phyloP scores from a whole-genome alignment of 64 coral and sea anemone genomes.

The Montipora sp. region DNA sequence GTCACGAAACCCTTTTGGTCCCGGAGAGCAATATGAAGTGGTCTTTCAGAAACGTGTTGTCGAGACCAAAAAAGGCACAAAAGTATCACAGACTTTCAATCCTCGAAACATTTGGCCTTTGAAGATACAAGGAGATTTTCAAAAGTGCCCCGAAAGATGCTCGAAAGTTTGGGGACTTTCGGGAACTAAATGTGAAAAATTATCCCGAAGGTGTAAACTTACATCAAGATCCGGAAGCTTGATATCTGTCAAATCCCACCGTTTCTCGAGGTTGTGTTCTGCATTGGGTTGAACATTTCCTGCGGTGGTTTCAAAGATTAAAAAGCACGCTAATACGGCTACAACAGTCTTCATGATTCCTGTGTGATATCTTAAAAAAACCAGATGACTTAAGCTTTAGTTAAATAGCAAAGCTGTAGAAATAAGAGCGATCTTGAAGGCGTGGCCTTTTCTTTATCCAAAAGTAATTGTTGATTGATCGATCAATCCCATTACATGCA shows the following conservation, averaged over 20 bases:
- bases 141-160: too few species aligned
- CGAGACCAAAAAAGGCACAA: too few species aligned
- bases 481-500: background rate
- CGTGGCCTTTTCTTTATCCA: background rate
- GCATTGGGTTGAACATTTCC: background rate
- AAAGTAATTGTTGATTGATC: background rate
- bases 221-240: conserved; percentile 9
- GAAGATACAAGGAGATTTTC: too few species aligned
- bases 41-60: too few species aligned
- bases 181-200: too few species aligned
- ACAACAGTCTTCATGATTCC: background rate
- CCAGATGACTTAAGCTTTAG: background rate
- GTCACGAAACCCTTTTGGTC: too few species aligned
- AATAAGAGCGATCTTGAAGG: background rate
- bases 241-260: background rate
- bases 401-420: background rate
- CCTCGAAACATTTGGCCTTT: too few species aligned
- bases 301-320: background rate
- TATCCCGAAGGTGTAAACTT: background rate
- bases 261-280: background rate
- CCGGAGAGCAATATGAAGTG: too few species aligned
- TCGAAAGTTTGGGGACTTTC: too few species aligned
- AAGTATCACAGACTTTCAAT: too few species aligned
- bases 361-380: background rate
- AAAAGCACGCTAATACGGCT: background rate